phyloP scores from a whole-genome alignment of 2,888 invertebrate species.

The Orthonychiurus folsomi region DNA sequence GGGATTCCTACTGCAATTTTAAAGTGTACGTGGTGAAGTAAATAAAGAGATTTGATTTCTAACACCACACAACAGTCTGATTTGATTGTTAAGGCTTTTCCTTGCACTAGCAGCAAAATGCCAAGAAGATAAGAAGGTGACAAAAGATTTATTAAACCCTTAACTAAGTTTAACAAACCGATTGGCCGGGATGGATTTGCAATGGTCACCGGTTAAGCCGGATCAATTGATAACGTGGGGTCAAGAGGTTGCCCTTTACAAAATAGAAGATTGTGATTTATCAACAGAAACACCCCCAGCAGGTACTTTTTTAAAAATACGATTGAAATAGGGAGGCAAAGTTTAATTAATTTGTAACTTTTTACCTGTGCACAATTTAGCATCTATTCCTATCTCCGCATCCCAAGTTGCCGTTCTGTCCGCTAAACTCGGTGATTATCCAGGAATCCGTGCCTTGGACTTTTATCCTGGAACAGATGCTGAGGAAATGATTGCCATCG shows the following conservation, averaged over 20 bases:
- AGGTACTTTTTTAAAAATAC: constrained; percentile 14
- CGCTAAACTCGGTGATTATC: constrained; percentile 62
- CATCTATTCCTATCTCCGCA: constrained; percentile 52
- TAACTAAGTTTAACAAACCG: no score
- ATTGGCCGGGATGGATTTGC: constrained; percentile 67
- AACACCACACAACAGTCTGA: no score
- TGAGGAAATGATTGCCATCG: constrained; percentile 75
- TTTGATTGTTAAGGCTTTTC: no score
- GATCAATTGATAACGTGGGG: constrained; percentile 86
- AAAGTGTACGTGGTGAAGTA: no score
- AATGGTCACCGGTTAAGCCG: constrained; percentile 71
- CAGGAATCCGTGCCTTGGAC: constrained; percentile 77
- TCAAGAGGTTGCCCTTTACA: constrained; percentile 74
- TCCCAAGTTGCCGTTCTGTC: constrained; percentile 60
- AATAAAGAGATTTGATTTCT: no score
- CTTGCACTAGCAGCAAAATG: no score
- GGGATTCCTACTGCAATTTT: no score
- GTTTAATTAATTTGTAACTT: not conserved
- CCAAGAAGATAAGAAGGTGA: no score
- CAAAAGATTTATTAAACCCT: no score
- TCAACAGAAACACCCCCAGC: constrained; percentile 51
- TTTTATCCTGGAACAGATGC: constrained; percentile 68
- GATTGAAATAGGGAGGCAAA: constrained; percentile 1
- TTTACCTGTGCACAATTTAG: constrained; percentile 7
- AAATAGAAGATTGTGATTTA: constrained; percentile 56